Evolutionary conservation across 2,888 invertebrate species (phyloP), one percentile per base, ranked within the genome.

Genomic region (Cyclophora albipunctata): DNA sequence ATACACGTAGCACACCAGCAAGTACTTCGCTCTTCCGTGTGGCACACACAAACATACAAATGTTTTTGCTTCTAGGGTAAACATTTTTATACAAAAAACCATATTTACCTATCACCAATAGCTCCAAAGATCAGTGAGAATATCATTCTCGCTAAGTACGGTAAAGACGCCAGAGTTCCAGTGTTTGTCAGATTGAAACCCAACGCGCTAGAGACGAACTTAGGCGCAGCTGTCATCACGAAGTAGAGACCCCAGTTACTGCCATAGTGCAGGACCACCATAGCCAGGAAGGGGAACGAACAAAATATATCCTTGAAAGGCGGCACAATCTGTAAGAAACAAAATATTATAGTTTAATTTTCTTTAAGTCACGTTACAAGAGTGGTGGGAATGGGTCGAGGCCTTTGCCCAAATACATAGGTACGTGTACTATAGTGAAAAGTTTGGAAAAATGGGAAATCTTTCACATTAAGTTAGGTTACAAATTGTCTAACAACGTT

Each of bases 231-330:
- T 0, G 93, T 94, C 79, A 94, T 91, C 49, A 93, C 89, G 75
- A 95, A 93, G 78, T 93, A 94, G 3, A 95, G 67, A 0, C 95
- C 93, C 92, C 94, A 95, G 62, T 93, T 88, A 73, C 91, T 94
- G 34, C 95, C 95, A 66, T 93, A 94, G 67, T 95, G 95, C 3
- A 93, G 84, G 0, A 93, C 55, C 7, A 91, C 73, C 66, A 94
- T 84, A 0, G 93, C 91, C 78, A 93, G 86, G 80, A 94, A 94
- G 0, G 94, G 94, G 53, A 93, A 66, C 0, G 94, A 94, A 0
- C 90, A 81, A n/a, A 92, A 64, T 43, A 95, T 91, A 34, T 86
- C 80, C 56, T 76, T 83, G 63, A 93, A 90, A 0, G 94, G 95
- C 0, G 93, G 93, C 41, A 92, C 86, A 45, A 90, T 71, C 90